phyloP scores from a whole-genome alignment of 2,113 vertebrate species.

The Paracanthobrama guichenoti region DNA sequence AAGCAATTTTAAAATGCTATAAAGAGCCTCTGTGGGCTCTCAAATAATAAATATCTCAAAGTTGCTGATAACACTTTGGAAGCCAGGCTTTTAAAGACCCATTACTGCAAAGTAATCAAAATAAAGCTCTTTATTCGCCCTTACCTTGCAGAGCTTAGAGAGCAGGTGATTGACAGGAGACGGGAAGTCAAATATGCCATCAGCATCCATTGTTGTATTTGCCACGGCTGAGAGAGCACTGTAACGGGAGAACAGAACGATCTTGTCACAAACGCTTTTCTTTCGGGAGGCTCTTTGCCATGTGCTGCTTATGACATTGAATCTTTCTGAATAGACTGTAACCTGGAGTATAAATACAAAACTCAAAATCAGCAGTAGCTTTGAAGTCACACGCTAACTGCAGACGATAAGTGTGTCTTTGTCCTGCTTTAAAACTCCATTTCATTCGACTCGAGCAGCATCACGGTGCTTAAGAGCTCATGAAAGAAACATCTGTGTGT shows the following conservation, averaged over 20 bases:
- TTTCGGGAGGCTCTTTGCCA: background rate
- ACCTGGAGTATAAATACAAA: constrained; percentile 26
- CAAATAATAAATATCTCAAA: constrained; percentile 12
- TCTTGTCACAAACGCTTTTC: constrained; percentile 26
- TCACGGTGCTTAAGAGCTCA: background rate
- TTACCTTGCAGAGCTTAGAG: constrained; percentile 82
- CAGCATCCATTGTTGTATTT: constrained; percentile 68
- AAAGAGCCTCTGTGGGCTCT: constrained; percentile 5
- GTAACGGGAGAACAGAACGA: constrained; percentile 25
- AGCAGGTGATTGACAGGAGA: constrained; percentile 79
- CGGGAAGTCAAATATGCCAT: constrained; percentile 68
- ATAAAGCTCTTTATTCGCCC: background rate
- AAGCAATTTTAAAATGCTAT: background rate
- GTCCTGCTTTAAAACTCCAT: constrained; percentile 21
- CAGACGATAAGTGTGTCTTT: constrained; percentile 20
- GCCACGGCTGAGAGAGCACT: constrained; percentile 71
- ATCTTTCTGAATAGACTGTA: constrained; percentile 49
- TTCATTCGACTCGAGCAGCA: background rate
- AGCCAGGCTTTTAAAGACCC: constrained; percentile 18
- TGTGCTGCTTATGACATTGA: constrained; percentile 17
- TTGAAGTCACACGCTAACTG: constrained; percentile 10
- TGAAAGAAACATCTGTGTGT: constrained; percentile 23
- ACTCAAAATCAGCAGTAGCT: constrained; percentile 59
- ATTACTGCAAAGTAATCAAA: constrained; percentile 1
- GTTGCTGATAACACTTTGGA: constrained; percentile 8